Conservation (phyloP, 1,140 invertebrate species). For the Andrena cerasifolii region DNA sequence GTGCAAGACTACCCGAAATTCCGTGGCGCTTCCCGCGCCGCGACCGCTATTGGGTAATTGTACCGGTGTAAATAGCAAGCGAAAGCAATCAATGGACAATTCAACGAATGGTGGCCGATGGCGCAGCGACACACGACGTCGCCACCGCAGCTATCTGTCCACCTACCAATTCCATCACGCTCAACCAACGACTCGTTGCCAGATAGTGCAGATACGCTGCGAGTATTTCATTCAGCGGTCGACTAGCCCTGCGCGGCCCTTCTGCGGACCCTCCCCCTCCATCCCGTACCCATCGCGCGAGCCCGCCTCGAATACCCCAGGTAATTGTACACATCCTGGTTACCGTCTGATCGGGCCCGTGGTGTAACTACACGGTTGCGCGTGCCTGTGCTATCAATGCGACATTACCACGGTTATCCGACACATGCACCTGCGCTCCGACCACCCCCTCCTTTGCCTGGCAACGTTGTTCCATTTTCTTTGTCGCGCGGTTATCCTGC, state of each 20-base stretch:
- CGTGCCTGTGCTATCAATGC: slow-evolving; percentile 11
- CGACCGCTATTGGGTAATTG: slow-evolving; percentile 47
- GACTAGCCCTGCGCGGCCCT: slow-evolving; percentile 44
- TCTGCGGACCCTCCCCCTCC: too few relatives aligned
- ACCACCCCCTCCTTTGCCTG: background rate
- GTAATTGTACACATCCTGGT: slow-evolving; percentile 25
- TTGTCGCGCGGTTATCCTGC: too few relatives aligned
- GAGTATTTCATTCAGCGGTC: slow-evolving; percentile 70
- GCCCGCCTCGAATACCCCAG: background rate
- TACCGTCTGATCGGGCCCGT: slow-evolving; percentile 9
- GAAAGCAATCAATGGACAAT: slow-evolving; percentile 74
- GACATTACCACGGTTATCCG: slow-evolving; percentile 24
- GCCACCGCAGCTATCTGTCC: slow-evolving; percentile 54
- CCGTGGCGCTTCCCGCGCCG: slow-evolving; percentile 16
- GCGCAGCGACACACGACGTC: slow-evolving; percentile 50
- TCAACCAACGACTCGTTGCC: slow-evolving; percentile 39
- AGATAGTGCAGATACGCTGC: slow-evolving; percentile 47
- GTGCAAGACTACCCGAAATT: slow-evolving; percentile 1
- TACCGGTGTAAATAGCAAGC: slow-evolving; percentile 71
- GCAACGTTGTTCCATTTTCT: background rate
- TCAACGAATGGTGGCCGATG: slow-evolving; percentile 64
- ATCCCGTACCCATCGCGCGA: too few relatives aligned
- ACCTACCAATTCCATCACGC: slow-evolving; percentile 73
- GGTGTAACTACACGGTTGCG: slow-evolving; percentile 19
- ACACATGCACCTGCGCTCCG: background rate